phyloP scores from a whole-genome alignment of 2,797 vertebrate species.

The Salmo trutta region DNA sequence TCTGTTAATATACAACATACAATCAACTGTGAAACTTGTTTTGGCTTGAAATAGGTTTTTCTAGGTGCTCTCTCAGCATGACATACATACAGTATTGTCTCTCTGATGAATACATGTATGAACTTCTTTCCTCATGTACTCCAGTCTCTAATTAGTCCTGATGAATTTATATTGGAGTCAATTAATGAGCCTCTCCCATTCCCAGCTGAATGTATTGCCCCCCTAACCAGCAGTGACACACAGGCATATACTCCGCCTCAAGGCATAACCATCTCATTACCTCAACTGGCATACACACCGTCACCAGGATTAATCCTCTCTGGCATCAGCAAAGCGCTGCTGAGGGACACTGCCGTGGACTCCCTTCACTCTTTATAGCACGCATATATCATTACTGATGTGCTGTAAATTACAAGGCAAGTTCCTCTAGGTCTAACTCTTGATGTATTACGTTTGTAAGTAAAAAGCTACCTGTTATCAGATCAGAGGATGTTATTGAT shows the following conservation, averaged over 20 bases:
- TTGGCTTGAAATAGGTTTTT: neutral
- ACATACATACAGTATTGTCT: neutral
- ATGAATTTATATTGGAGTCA: constrained; percentile 36
- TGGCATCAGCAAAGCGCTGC: constrained; percentile 25
- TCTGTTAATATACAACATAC: neutral
- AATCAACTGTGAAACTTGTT: neutral
- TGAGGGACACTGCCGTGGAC: constrained; percentile 5
- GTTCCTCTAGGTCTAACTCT: constrained; percentile 11
- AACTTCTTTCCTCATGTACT: constrained; percentile 19
- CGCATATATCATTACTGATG: constrained; percentile 11
- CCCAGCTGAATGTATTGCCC: constrained; percentile 49
- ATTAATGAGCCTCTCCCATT: constrained; percentile 39
- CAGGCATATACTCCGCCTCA: constrained; percentile 35
- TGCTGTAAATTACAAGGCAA: constrained; percentile 6
- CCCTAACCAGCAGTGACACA: constrained; percentile 57
- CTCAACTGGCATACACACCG: constrained; percentile 44
- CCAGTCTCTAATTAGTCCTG: constrained; percentile 33
- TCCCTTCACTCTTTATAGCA: constrained; percentile 28
- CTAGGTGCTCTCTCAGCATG: neutral
- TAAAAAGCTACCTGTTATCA: constrained; percentile 24
- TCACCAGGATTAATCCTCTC: constrained; percentile 41
- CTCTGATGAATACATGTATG: neutral
- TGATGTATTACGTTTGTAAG: constrained; percentile 9
- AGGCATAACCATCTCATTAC: constrained; percentile 53
- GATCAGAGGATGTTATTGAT: constrained; percentile 34